Conservation (phyloP, 2,888 invertebrate genomes). For the Callosobruchus maculatus region DNA sequence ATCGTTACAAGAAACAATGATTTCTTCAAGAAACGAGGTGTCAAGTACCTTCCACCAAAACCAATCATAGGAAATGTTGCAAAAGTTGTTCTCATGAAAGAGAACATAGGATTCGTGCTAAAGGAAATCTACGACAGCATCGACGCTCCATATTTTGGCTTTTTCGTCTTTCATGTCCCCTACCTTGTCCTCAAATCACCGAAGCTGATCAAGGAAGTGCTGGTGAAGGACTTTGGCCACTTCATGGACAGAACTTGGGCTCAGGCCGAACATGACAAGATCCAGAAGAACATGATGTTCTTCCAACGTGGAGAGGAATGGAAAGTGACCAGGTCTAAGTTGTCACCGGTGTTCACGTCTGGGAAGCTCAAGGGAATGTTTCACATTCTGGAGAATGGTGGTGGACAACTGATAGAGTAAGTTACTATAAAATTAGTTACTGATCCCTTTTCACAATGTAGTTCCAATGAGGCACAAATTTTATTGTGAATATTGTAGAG, state of each 20-base stretch:
- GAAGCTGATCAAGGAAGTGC: constrained; percentile 47
- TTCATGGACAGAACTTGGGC: constrained; percentile 50
- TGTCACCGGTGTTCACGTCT: constrained; percentile 54
- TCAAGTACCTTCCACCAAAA: not conserved
- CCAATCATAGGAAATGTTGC: not conserved
- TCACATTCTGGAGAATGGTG: constrained; percentile 9
- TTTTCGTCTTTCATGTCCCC: constrained; percentile 50
- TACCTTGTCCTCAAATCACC: constrained; percentile 48
- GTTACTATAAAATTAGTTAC: too few species aligned
- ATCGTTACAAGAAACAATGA: not conserved
- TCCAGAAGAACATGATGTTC: constrained; percentile 46
- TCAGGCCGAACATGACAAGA: constrained; percentile 44
- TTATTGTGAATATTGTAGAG: too few species aligned
- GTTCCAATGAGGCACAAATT: too few species aligned
- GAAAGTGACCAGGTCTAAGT: constrained; percentile 51
- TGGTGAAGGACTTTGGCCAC: constrained; percentile 50
- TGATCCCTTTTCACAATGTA: too few species aligned
- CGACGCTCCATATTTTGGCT: constrained; percentile 38
- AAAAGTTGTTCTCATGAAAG: not conserved
- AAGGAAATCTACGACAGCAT: not conserved
- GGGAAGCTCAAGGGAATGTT: constrained; percentile 56
- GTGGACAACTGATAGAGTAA: too few species aligned
- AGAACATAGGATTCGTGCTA: not conserved
- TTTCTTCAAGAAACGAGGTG: not conserved
- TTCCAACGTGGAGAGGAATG: constrained; percentile 50